Base-by-base conservation (phyloP, 2,113 vertebrate genomes). In the Rhabdornis inornatus region DNA sequence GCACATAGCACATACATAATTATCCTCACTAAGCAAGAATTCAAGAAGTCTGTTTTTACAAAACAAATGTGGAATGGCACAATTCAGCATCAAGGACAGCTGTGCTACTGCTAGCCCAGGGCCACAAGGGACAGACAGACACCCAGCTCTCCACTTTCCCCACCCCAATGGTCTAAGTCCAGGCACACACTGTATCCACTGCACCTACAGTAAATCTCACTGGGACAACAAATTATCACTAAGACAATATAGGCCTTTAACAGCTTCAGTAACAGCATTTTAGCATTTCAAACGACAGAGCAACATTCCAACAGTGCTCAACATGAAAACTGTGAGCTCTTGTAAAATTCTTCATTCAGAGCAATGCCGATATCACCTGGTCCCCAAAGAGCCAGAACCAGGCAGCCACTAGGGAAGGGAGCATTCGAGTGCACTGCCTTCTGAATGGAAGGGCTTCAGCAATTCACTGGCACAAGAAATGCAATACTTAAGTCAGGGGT, bases 161-260 rank as follows among this genome's bases (percentile, higher is more conserved):
- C 1, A 0, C 16, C 6, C 2, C 33, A 17, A 0, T 2, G 7
- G 8, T 25, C 27, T 5, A 15, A 60, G 9, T 8, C 22, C 7
- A 2, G 1, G 1, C 14, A 15, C 7, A 9, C 13, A 5, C 1
- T 37, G 25, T 16, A 31, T 17, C 23, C 47, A 7, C 14, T 35
- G 21, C 44, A 47, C 3, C 39, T 47, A 3, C 2, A 23, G 19
- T 2, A 68, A 88, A 60, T 2, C 7, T n/a, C 40, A 37, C 0
- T 4, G 13, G 35, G 40, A 85, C 13, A 47, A 70, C 12, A 71
- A 6, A 35, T 63, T 17, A 37, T 2, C 42, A 17, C 37, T 37
- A 37, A 20, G 47, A 24, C 6, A 52, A 21, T 3, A 15, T 8
- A 40, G 49, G 27, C 13, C 49, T 52, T 44, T 49, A 49, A 24